phyloP scores from a whole-genome alignment of 2,113 vertebrate genomes.

The Siphamia tubifer region DNA sequence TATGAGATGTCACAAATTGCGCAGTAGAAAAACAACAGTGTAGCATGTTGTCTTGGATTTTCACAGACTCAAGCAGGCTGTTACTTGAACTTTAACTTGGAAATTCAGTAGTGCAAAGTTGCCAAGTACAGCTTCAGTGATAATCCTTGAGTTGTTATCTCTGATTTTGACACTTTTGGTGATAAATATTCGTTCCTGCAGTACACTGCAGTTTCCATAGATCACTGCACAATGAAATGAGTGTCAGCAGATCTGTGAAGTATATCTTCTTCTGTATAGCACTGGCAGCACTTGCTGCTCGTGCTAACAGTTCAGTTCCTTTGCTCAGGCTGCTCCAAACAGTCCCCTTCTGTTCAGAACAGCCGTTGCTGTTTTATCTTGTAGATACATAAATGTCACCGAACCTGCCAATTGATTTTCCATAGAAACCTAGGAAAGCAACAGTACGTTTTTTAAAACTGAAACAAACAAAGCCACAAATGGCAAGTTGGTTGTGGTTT shows the following conservation, averaged over 20 bases:
- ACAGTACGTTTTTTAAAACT: no score
- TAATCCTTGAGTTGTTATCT: constrained; percentile 20
- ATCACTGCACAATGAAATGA: constrained; percentile 18
- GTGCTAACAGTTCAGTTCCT: neutral
- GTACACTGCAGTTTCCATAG: constrained; percentile 38
- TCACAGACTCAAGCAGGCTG: neutral
- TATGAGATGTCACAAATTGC: neutral
- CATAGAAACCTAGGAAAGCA: neutral
- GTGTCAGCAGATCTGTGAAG: constrained; percentile 44
- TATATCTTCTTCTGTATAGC: constrained; percentile 11
- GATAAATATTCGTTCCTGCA: constrained; percentile 33
- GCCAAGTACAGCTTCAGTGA: neutral
- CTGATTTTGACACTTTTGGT: constrained; percentile 27
- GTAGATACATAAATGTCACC: neutral
- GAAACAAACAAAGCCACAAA: neutral
- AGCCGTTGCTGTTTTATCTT: neutral
- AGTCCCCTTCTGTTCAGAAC: neutral
- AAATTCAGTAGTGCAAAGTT: neutral
- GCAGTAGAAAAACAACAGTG: neutral
- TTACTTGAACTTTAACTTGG: neutral
- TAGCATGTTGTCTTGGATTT: neutral
- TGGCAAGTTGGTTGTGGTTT: neutral
- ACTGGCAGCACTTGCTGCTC: constrained; percentile 14
- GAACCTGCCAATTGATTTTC: neutral
- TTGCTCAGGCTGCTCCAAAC: neutral